Evolutionary conservation across 2,113 vertebrate species (phyloP).

Genomic region (Spilogale gracilis): DNA sequence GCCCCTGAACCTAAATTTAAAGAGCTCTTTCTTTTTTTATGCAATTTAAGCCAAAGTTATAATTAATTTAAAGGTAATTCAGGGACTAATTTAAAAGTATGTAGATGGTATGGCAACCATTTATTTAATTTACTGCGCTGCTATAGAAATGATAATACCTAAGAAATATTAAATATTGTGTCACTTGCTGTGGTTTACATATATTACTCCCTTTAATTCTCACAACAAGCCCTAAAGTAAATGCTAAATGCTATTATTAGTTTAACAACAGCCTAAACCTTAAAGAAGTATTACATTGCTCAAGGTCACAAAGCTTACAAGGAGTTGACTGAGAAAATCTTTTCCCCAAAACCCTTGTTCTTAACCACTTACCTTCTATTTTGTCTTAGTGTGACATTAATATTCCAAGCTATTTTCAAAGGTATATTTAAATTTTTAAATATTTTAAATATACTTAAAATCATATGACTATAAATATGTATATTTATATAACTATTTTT

Average conservation of each 20-base stretch:
- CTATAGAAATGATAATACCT: not conserved
- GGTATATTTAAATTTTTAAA: not conserved
- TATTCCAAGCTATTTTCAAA: not conserved
- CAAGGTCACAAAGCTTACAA: not conserved
- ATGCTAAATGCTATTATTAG: not conserved
- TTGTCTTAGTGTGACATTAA: not conserved
- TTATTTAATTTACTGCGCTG: not conserved
- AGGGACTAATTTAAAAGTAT: not conserved
- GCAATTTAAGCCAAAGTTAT: not conserved
- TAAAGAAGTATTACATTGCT: not conserved
- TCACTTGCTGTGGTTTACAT: not conserved
- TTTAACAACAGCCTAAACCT: not conserved
- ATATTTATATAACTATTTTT: not conserved
- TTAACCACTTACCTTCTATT: not conserved
- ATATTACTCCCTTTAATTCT: not conserved
- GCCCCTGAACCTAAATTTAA: conserved; percentile 26
- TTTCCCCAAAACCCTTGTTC: not conserved
- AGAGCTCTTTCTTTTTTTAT: not conserved
- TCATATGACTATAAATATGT: not conserved
- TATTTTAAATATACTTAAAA: conserved; percentile 12
- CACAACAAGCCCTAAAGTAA: not conserved
- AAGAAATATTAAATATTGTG: not conserved
- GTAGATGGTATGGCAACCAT: not conserved
- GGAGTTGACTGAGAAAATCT: not conserved
- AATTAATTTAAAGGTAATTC: conserved; percentile 44